These are phyloP conservation scores for Amyelois transitella DNA, from an alignment of 1,140 invertebrate species.

Conservation along the genomic window DNA sequence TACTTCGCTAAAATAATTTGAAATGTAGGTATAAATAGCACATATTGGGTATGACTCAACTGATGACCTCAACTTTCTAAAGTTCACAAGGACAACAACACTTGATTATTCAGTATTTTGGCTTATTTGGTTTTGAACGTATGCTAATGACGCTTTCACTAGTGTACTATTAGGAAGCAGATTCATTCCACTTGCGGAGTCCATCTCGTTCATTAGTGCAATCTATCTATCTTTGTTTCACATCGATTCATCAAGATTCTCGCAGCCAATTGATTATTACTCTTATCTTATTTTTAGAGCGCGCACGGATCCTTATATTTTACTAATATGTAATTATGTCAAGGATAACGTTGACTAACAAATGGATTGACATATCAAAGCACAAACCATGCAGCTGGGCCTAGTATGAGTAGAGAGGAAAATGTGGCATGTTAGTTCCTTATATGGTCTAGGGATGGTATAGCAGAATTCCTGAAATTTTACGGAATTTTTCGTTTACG, in stretches of 20 bases:
- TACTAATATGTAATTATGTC: no score
- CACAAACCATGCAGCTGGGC: no score
- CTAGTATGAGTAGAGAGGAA: no score
- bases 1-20: neutral
- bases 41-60: conserved; percentile 6
- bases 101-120: conserved; percentile 28
- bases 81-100: conserved; percentile 36
- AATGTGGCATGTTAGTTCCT: no score
- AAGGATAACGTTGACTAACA: no score
- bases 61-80: conserved; percentile 47
- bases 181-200: neutral
- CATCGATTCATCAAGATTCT: conserved; percentile 25
- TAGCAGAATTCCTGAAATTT: no score
- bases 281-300: neutral
- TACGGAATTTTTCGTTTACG: no score
- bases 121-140: conserved; percentile 14
- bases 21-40: neutral
- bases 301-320: no score
- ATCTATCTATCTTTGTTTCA: conserved; percentile 23
- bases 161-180: conserved; percentile 3
- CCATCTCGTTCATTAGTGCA: conserved; percentile 20
- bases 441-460: no score
- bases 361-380: no score
- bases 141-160: conserved; percentile 28
- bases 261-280: conserved; percentile 15